phyloP scores from a whole-genome alignment of 1,140 invertebrate species.

The Nebria ingens region DNA sequence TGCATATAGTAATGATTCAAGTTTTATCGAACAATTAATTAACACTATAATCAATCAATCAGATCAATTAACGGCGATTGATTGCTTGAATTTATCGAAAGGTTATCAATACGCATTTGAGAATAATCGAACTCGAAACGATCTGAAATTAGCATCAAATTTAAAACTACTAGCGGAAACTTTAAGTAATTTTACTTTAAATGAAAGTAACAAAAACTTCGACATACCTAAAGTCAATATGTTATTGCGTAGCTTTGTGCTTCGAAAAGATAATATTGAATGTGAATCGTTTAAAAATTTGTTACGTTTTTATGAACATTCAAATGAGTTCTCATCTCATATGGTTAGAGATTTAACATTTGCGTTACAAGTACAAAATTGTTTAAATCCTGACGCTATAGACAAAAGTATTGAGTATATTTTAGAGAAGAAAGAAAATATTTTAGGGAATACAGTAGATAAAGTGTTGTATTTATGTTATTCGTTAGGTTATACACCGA shows the following conservation, averaged over 20 bases:
- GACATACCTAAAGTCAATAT: constrained; percentile 8
- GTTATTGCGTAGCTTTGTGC: constrained; percentile 14
- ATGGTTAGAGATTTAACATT: constrained; percentile 33
- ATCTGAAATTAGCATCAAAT: constrained; percentile 6
- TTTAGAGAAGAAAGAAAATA: constrained; percentile 26
- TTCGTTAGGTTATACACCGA: constrained; percentile 36
- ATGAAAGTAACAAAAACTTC: neutral
- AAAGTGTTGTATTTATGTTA: constrained; percentile 38
- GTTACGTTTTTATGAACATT: constrained; percentile 29
- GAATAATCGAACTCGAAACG: neutral
- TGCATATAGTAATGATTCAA: constrained; percentile 32
- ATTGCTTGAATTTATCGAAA: constrained; percentile 33
- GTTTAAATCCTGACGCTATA: constrained; percentile 33
- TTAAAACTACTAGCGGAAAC: neutral
- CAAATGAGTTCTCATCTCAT: constrained; percentile 33
- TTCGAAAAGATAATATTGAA: constrained; percentile 14
- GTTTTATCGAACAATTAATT: constrained; percentile 28
- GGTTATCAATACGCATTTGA: neutral
- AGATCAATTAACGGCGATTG: constrained; percentile 28
- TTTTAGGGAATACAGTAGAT: constrained; percentile 38
- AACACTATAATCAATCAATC: constrained; percentile 29
- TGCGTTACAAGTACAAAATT: constrained; percentile 29
- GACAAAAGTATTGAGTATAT: constrained; percentile 37
- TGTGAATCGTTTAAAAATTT: constrained; percentile 25
- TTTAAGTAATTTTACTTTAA: constrained; percentile 10